These are phyloP conservation scores for Cecropterus lyciades DNA, from an alignment of 1,140 invertebrate species.

Conservation along the genomic window DNA sequence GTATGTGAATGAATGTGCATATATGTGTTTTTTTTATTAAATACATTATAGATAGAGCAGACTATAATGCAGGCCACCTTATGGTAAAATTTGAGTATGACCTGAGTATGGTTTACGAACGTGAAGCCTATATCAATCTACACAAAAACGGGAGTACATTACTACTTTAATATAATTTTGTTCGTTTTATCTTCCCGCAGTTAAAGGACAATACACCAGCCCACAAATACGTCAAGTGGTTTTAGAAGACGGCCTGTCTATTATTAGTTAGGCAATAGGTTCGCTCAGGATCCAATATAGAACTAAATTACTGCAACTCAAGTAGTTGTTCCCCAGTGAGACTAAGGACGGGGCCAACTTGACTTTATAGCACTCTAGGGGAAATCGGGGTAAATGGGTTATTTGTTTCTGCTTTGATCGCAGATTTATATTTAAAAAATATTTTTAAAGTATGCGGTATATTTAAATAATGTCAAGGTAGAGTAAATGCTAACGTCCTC, in stretches of 20 bases:
- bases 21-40: no score
- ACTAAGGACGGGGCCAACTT: not conserved
- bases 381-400: not conserved
- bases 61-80: no score
- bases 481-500: no score
- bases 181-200: not conserved
- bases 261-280: slow-evolving; percentile 20
- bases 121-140: no score
- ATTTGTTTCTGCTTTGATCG: not conserved
- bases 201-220: not conserved
- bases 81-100: no score
- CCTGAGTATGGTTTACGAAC: no score
- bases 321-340: slow-evolving; percentile 5
- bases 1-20: no score
- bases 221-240: not conserved
- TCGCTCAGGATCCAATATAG: slow-evolving; percentile 19
- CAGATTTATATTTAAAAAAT: not conserved
- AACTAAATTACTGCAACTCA: slow-evolving; percentile 7
- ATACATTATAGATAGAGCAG: no score
- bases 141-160: no score
- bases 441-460: no score
- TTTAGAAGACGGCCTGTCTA: slow-evolving; percentile 7
- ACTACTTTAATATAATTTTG: no score
- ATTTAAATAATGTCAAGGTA: no score
- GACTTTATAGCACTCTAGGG: not conserved